A percentile compares a stretch with the other conserved stretches of the same genome.
phyloP scores from a whole-genome alignment of 2,113 vertebrate genomes.

The Pseudorasbora parva region DNA sequence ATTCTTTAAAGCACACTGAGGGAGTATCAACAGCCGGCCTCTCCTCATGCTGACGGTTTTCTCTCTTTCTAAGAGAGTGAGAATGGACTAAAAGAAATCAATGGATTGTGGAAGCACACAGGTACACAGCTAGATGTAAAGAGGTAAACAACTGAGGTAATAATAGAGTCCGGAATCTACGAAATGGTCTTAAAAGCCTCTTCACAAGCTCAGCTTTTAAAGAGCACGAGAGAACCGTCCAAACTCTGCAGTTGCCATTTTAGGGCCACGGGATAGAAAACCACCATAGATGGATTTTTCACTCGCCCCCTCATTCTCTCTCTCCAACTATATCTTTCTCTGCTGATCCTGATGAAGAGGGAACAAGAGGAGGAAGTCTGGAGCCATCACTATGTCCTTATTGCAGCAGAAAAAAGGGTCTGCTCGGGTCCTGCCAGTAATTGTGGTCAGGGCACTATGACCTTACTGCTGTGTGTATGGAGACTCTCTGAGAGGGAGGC shows the following conservation, averaged over 20 bases:
- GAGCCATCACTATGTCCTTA: slow-evolving; percentile 69
- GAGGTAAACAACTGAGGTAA: slow-evolving; percentile 51
- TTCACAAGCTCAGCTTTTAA: slow-evolving; percentile 44
- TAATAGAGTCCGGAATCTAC: slow-evolving; percentile 49
- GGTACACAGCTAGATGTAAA: slow-evolving; percentile 48
- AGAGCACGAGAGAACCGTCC: slow-evolving; percentile 34
- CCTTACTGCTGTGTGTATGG: slow-evolving; percentile 65
- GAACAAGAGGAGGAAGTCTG: slow-evolving; percentile 63
- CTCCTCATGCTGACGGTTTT: slow-evolving; percentile 28
- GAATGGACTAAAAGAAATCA: slow-evolving; percentile 32
- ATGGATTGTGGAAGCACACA: slow-evolving; percentile 41
- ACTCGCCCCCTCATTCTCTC: slow-evolving; percentile 24
- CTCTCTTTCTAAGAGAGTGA: slow-evolving; percentile 35
- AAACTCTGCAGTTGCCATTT: slow-evolving; percentile 39
- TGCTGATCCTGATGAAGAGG: slow-evolving; percentile 49
- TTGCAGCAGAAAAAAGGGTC: slow-evolving; percentile 66
- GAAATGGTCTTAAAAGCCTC: slow-evolving; percentile 56
- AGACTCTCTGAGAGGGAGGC: slow-evolving; percentile 64
- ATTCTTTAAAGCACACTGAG: neutral
- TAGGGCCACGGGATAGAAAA: slow-evolving; percentile 32
- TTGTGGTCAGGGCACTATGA: slow-evolving; percentile 73
- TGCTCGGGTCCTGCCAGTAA: slow-evolving; percentile 69
- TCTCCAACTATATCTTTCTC: slow-evolving; percentile 59
- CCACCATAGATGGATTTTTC: slow-evolving; percentile 37
- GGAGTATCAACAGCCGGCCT: slow-evolving; percentile 19